Evolutionary conservation across 2,888 invertebrate genomes (phyloP), one percentile per base, ranked within the genome.

Genomic region (Pachydiplax longipennis): DNA sequence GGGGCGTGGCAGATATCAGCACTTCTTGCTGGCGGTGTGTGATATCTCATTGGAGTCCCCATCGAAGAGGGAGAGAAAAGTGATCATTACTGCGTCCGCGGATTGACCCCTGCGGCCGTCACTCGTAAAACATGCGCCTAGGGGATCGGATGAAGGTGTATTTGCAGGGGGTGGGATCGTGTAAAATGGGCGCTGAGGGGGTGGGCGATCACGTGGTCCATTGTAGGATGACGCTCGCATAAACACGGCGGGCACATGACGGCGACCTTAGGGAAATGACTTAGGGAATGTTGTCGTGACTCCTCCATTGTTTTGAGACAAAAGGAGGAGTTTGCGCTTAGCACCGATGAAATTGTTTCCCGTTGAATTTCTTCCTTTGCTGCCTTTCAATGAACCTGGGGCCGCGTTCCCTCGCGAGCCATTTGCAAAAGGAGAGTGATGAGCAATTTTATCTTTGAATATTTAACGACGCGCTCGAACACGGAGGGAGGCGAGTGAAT

Each of bases 1-100:
- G 73, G 73, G 73, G 73, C 73, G 73, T 73, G 73, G 73, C 73
- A 73, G 73, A 73, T 73, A 73, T 73, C 73, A 73, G 73, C 73
- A 73, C 73, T 73, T 73, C 73, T 73, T 73, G 73, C n/a, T 25
- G 31, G 73, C 25, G 25, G 73, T 73, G 73, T 31, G 73, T 73
- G 73, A 73, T 73, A 73, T 73, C 73, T 73, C 73, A 73, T 73
- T 73, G 73, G 73, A 31, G 31, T 13, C 31, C 25, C 13, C 25
- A 65, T 18, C 65, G 65, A 25, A n/a, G 65, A 13, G 22, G 61
- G 65, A 13, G 65, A 31, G 25, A 31, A 22, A 73, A 31, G 73
- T 73, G 73, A 73, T 73, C 73, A 73, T 73, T 73, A 73, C 73
- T 31, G 73, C 31, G 31, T 73, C 73, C 73, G 73, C 73, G 73